These are phyloP conservation scores for Ciconia nigra DNA, from an alignment of 2,797 vertebrate species.

Conservation along the genomic window DNA sequence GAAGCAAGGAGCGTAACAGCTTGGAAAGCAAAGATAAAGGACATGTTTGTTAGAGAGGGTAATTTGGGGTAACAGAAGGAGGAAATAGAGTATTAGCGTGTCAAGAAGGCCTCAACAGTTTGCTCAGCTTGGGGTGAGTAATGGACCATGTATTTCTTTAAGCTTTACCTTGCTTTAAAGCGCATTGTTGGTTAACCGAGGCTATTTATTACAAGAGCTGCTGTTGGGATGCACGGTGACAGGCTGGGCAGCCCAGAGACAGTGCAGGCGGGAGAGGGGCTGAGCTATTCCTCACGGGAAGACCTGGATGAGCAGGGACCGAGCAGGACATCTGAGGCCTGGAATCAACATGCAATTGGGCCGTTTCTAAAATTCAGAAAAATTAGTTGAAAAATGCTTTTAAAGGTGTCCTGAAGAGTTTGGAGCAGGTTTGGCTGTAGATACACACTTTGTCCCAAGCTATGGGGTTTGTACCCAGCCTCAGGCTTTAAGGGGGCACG, in stretches of 20 bases:
- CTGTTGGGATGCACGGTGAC: not conserved
- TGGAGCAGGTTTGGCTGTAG: not conserved
- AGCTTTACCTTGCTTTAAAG: not conserved
- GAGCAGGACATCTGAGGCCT: not conserved
- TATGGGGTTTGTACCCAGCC: not conserved
- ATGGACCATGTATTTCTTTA: not conserved
- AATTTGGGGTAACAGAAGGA: not conserved
- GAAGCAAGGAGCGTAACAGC: not conserved
- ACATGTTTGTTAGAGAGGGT: not conserved
- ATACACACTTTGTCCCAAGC: not conserved
- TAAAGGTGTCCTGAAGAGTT: not conserved
- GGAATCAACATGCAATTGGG: accelerated
- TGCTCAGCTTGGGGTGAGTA: not conserved
- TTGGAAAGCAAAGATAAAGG: constrained; percentile 12
- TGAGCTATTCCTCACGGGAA: not conserved
- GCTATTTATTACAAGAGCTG: not conserved
- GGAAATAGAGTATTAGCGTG: not conserved
- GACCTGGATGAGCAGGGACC: not conserved
- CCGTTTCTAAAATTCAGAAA: not conserved
- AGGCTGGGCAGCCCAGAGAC: not conserved
- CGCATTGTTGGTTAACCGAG: not conserved
- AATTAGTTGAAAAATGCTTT: not conserved
- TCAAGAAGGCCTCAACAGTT: not conserved
- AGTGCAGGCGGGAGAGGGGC: not conserved
- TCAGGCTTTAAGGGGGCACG: not conserved